Percentiles rank a stretch among this genome's conserved stretches.
Evolutionary conservation across 2,797 vertebrate genomes (phyloP).

Genomic region (Sebastes cheni): DNA sequence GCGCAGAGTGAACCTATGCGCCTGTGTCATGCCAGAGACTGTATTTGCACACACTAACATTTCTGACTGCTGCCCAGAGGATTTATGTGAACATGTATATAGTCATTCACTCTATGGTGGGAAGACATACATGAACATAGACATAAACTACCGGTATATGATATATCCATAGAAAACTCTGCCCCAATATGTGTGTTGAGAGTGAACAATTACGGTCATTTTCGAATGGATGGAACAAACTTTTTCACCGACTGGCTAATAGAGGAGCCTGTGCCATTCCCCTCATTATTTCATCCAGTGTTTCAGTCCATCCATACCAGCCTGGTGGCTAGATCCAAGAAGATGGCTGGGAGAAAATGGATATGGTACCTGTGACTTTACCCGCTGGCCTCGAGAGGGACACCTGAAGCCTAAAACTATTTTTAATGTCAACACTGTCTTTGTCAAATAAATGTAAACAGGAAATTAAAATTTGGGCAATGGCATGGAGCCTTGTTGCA

Average conservation of each 20-base stretch:
- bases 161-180: conserved; percentile 10
- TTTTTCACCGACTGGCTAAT: background rate
- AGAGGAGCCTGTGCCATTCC: background rate
- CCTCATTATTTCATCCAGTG: background rate
- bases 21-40: conserved; percentile 32
- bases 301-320: background rate
- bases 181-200: background rate
- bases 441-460: background rate
- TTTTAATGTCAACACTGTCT: background rate
- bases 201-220: background rate
- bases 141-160: background rate
- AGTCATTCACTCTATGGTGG: background rate
- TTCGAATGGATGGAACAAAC: background rate
- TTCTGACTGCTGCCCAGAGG: background rate
- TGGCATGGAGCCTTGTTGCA: background rate
- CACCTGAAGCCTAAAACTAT: background rate
- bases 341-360: background rate
- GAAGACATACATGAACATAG: background rate
- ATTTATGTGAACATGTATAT: conserved; percentile 14
- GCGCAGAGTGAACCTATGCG: conserved; percentile 4
- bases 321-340: background rate
- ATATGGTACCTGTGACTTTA: background rate
- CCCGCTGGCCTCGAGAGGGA: background rate
- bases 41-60: conserved; percentile 21
- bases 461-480: background rate